A percentile compares a stretch with the other conserved stretches of the same genome.
Conservation (phyloP, 37 sponge, comb jelly and placozoan species). For the Hexactinellida sp. region DNA sequence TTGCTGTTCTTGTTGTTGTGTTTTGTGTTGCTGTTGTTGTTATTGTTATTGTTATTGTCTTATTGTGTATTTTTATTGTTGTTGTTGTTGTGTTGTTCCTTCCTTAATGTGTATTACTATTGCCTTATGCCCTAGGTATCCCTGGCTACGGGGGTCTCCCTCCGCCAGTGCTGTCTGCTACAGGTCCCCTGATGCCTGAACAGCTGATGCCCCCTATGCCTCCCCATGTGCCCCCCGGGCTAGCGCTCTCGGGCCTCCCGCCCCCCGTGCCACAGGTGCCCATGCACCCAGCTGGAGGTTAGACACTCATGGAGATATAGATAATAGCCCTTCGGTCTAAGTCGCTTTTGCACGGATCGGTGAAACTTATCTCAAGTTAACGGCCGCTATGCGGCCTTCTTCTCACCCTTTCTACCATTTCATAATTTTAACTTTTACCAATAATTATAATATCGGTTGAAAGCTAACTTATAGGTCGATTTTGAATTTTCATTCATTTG, state of each 20-base stretch:
- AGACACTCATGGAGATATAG: background rate
- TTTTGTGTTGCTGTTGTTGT: background rate
- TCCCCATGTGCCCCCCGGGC: slow-evolving; percentile 12
- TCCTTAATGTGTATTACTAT: too few relatives aligned
- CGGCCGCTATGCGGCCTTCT: too few relatives aligned
- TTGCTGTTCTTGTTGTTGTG: too few relatives aligned
- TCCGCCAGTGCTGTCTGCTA: slow-evolving; percentile 25
- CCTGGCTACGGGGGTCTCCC: slow-evolving; percentile 22
- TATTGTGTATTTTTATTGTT: background rate
- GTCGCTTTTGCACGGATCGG: too few relatives aligned
- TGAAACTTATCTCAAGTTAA: background rate
- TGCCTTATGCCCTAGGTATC: background rate
- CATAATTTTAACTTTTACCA: too few relatives aligned
- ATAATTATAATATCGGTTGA: too few relatives aligned
- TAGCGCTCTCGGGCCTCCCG: background rate
- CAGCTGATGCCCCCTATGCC: slow-evolving; percentile 16
- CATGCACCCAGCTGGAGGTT: background rate
- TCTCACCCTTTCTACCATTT: too few relatives aligned
- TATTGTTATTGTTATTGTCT: background rate
- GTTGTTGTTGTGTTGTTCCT: too few relatives aligned
- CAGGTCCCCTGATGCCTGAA: slow-evolving; percentile 27
- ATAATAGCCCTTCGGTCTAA: too few relatives aligned
- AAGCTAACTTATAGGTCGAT: too few relatives aligned
- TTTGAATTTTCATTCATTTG: too few relatives aligned
- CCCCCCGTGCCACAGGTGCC: slow-evolving; percentile 27